These are phyloP conservation scores for Druon quercuslanigerum DNA, from an alignment of 1,140 invertebrate species.

Conservation along the genomic window DNA sequence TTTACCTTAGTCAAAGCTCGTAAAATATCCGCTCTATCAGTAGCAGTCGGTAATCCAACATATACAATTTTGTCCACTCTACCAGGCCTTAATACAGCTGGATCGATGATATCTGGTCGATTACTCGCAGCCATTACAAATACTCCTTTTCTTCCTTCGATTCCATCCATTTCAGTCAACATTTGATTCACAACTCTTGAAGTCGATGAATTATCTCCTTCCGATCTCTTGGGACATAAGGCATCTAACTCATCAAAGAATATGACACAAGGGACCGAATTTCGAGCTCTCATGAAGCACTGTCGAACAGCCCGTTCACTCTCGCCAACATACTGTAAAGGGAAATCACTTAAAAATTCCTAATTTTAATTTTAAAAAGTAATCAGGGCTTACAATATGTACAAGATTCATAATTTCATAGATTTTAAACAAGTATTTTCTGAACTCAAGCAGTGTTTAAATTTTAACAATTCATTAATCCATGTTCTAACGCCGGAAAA, in stretches of 20 bases:
- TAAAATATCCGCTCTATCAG: slow-evolving; percentile 92
- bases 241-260: slow-evolving; percentile 99
- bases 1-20: slow-evolving; percentile 91
- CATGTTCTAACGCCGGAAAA: too few relatives aligned
- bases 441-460: neutral
- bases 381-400: slow-evolving; percentile 30
- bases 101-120: slow-evolving; percentile 97
- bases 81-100: slow-evolving; percentile 95
- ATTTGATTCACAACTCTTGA: slow-evolving; percentile 97
- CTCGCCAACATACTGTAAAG: slow-evolving; percentile 95
- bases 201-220: slow-evolving; percentile 82
- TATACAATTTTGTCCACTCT: slow-evolving; percentile 95
- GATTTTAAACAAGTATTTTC: neutral
- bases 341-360: slow-evolving; percentile 34
- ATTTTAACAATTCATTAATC: neutral
- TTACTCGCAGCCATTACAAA: slow-evolving; percentile 98
- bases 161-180: slow-evolving; percentile 98
- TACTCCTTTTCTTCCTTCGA: slow-evolving; percentile 91
- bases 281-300: slow-evolving; percentile 94
- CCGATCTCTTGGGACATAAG: slow-evolving; percentile 92
- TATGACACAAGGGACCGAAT: slow-evolving; percentile 98
- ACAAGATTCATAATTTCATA: neutral
- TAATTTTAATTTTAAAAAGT: slow-evolving; percentile 15
- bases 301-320: slow-evolving; percentile 97
- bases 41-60: slow-evolving; percentile 89